Conservation (phyloP, 2,888 invertebrate species). For the Pristionchus arcanus region DNA sequence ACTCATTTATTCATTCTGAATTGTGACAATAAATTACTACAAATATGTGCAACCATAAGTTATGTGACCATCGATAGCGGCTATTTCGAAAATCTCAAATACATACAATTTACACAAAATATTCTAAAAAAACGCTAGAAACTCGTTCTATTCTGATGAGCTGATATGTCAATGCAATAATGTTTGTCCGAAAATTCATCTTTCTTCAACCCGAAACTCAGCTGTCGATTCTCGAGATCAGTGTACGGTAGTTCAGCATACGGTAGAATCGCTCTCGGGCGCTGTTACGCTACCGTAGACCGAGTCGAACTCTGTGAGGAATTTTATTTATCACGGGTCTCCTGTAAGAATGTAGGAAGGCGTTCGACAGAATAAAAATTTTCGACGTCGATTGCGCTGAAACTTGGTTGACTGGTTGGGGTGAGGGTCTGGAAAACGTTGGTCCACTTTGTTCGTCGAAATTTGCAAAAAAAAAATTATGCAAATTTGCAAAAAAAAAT, state of each 20-base stretch:
- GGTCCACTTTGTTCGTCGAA: no score
- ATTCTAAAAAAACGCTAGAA: not conserved
- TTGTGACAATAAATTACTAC: conserved; percentile 6
- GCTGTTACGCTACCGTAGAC: conserved; percentile 54
- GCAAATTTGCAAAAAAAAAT: no score
- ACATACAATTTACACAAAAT: not conserved
- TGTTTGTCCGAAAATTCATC: not conserved
- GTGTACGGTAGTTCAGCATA: conserved; percentile 47
- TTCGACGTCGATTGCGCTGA: no score
- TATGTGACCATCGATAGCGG: not conserved
- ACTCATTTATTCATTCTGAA: not conserved
- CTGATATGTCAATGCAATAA: not conserved
- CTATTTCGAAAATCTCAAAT: not conserved
- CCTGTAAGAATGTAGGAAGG: no score
- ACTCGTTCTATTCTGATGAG: conserved; percentile 39
- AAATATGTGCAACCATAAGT: not conserved
- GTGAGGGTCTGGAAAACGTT: no score
- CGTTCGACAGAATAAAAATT: no score
- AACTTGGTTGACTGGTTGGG: no score
- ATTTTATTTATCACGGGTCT: no score
- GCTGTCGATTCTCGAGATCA: conserved; percentile 19
- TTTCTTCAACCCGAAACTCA: not conserved
- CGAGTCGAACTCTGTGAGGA: conserved; percentile 27
- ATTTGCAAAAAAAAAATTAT: no score
- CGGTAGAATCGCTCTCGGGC: conserved; percentile 53